Base-by-base conservation (phyloP, 64 coral and sea anemone species). In the Orbicella faveolata region DNA sequence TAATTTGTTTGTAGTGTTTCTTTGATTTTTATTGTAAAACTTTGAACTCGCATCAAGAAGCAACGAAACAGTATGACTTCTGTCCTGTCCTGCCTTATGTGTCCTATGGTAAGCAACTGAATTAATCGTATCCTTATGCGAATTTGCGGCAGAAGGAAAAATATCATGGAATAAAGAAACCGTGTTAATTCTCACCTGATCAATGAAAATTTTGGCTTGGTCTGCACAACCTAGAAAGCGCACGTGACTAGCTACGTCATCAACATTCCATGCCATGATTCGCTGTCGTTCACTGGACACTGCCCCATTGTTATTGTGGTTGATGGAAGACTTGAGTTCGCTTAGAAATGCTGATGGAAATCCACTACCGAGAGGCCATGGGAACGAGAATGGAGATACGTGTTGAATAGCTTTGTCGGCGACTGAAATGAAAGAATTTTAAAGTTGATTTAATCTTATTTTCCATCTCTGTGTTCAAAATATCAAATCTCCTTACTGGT, bases 231-330 rank as follows among this genome's bases (percentile, higher is more conserved):
- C 93, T 18, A 95, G 61, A 9, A 59, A 76, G 4, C 55, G 72
- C 33, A 95, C 73, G 83, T 95, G 93, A 55, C 87, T 90, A 23
- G 88, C 93, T 11, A 95, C 93, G 64, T 95, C 89, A 82, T 95
- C 89, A 9, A 87, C 36, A 52, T 77, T 78, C 93, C 93, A 95
- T 12, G 74, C 74, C 79, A 89, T 73, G 75, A 95, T 90, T 69
- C 70, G 75, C 65, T 90, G 78, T 9, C 93, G 89, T 54, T 95
- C 93, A 19, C 68, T 89, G 51, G 93, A 95, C 53, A 79, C 19
- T 36, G 65, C 82, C 0, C 62, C 65, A 34, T 72, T 66, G 65
- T 85, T 85, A 48, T 85, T 67, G n/a, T 52, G 65, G 68, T 72
- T 85, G 6, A 85, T 85, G 21, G 82, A 85, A 85, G 36, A 73